Evolutionary conservation across 2,888 invertebrate genomes (phyloP), one percentile per base, ranked within the genome.

Genomic region (Anarsia innoxiella): DNA sequence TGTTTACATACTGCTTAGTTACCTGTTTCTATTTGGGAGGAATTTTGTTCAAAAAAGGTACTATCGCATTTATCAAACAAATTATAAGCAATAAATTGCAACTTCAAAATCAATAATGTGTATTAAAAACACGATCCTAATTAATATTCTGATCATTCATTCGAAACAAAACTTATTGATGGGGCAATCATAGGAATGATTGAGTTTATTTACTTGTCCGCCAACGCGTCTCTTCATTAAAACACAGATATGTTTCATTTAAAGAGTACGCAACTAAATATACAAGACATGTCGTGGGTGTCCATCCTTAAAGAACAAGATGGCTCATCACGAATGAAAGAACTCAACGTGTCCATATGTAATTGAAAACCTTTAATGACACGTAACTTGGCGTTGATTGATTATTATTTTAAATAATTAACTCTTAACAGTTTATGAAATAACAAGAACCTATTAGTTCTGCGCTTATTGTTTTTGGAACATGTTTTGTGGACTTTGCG

Each of bases 291-390:
- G 48, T 57, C 58, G 74, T 76, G 72, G 74, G 74, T 69, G 72
- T 71, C 56, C 60, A 66, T 65, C 65, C 62, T 63, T 66, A 66
- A 56, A 55, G 53, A 69, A 75, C 73, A 68, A 75, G 70, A 63
- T 53, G 47, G 65, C 52, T 66, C 67, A 68, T 73, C 70, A 68
- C 64, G 62, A 63, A 66, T 58, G 56, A 64, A 57, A 54, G 51
- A 64, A 59, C 67, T 68, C 56, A 65, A 50, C 47, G 48, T 46
- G 41, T 35, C 49, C 53, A 57, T 64, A 57, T 51, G 55, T 72
- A 72, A 78, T 78, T 75, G 69, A 72, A 78, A 75, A 68, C 60
- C 61, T 60, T 66, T 65, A 65, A 62, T 62, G 66, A 66, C 61
- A 53, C 55, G 52, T 49, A 46, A 56, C 45, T 42, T 63, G 63